phyloP scores from a whole-genome alignment of 2,888 invertebrate species.

The Andrena marginata region DNA sequence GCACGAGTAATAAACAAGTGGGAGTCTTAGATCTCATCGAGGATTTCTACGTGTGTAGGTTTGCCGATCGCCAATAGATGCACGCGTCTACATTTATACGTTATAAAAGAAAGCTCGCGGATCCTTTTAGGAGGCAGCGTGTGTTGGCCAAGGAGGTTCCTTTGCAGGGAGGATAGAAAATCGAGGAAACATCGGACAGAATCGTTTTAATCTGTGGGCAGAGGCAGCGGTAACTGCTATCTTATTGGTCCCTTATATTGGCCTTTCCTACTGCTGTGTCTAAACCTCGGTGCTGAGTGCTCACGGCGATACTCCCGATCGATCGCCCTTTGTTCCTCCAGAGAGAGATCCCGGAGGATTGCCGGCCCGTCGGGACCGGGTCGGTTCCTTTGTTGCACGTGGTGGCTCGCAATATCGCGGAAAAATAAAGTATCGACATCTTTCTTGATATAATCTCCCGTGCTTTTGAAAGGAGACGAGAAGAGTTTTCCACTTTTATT shows the following conservation, averaged over 20 bases:
- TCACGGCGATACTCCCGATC: slow-evolving; percentile 47
- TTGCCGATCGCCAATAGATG: no score
- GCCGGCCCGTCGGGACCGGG: slow-evolving; percentile 36
- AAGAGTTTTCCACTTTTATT: slow-evolving; percentile 62
- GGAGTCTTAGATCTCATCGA: no score
- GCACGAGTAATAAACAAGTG: no score
- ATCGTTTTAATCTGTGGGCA: slow-evolving; percentile 70
- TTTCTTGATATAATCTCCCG: slow-evolving; percentile 64
- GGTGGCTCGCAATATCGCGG: slow-evolving; percentile 65
- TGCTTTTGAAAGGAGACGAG: slow-evolving; percentile 53
- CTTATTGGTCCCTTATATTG: slow-evolving; percentile 71
- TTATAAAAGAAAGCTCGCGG: slow-evolving; percentile 16
- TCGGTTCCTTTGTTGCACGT: slow-evolving; percentile 57
- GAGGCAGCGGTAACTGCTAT: slow-evolving; percentile 63
- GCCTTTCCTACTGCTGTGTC: slow-evolving; percentile 42
- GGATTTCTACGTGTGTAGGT: no score
- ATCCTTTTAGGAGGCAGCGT: slow-evolving; percentile 11
- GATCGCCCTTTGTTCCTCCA: slow-evolving; percentile 65
- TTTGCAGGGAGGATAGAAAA: slow-evolving; percentile 1
- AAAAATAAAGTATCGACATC: slow-evolving; percentile 72
- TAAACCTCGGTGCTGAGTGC: slow-evolving; percentile 49
- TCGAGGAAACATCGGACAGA: slow-evolving; percentile 26
- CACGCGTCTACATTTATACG: background rate
- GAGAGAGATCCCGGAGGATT: slow-evolving; percentile 49
- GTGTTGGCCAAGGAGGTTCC: slow-evolving; percentile 36